These are phyloP conservation scores for Rhizoglyphus robini DNA, from an alignment of 1,140 invertebrate species.

Conservation along the genomic window DNA sequence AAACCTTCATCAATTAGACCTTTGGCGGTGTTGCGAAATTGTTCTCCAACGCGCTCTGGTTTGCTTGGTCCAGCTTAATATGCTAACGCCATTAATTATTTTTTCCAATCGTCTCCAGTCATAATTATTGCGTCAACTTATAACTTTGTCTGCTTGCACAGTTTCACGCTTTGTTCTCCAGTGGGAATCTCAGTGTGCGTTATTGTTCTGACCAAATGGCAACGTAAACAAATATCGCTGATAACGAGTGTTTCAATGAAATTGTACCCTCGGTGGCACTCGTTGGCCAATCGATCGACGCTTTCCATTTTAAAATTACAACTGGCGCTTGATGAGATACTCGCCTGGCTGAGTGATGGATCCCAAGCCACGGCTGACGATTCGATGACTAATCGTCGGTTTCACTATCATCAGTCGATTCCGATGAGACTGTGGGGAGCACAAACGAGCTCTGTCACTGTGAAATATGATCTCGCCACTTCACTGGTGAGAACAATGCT, in stretches of 20 bases:
- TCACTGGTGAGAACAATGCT: not conserved
- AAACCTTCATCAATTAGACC: too few species aligned
- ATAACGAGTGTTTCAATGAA: not conserved
- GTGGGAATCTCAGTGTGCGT: not conserved
- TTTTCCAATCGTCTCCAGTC: too few species aligned
- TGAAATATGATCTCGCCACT: conserved; percentile 10
- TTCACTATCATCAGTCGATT: not conserved
- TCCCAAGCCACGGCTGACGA: not conserved
- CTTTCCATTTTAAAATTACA: not conserved
- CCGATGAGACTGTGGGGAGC: not conserved
- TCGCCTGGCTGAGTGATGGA: not conserved
- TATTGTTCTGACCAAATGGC: too few species aligned
- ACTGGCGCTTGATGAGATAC: not conserved
- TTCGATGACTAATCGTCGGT: not conserved
- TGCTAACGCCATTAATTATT: too few species aligned
- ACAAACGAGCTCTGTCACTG: not conserved
- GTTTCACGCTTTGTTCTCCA: not conserved
- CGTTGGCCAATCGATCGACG: not conserved
- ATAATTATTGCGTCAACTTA: too few species aligned
- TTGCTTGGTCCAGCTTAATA: too few species aligned
- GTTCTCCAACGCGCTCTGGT: too few species aligned
- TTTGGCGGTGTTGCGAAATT: too few species aligned
- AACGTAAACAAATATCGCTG: not conserved
- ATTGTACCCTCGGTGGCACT: not conserved
- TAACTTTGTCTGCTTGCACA: too few species aligned